Conservation (phyloP, 2,113 vertebrate species). For the Corythoichthys haematopterus region DNA sequence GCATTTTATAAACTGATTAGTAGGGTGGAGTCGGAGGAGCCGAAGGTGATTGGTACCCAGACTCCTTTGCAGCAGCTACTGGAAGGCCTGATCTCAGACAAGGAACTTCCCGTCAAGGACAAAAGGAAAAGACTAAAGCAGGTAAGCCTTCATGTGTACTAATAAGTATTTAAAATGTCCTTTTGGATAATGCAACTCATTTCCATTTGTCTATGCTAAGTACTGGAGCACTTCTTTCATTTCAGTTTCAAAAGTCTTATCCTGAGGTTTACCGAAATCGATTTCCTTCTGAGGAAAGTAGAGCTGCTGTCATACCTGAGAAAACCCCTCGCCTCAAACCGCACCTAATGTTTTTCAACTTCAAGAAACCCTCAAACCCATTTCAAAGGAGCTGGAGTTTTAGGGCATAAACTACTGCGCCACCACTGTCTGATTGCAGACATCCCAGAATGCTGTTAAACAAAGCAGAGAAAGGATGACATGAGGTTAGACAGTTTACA, state of each 20-base stretch:
- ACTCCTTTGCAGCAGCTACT: conserved; percentile 56
- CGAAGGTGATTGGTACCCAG: conserved; percentile 58
- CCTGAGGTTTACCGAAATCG: conserved; percentile 57
- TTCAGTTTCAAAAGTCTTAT: conserved; percentile 64
- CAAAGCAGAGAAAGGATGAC: neutral
- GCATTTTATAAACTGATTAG: conserved; percentile 58
- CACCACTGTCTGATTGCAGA: neutral
- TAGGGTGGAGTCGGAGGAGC: conserved; percentile 49
- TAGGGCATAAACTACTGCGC: conserved; percentile 38
- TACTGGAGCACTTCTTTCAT: neutral
- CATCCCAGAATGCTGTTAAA: neutral
- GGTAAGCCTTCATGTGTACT: conserved; percentile 27
- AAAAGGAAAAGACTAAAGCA: conserved; percentile 65
- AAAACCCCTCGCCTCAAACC: conserved; percentile 49
- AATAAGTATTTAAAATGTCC: neutral
- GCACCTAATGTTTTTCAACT: conserved; percentile 48
- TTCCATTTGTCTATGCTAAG: neutral
- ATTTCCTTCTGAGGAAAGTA: conserved; percentile 62
- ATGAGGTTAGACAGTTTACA: neutral
- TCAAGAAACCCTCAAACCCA: conserved; percentile 62
- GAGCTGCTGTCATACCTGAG: conserved; percentile 55
- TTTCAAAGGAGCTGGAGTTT: conserved; percentile 70
- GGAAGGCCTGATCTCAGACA: conserved; percentile 63
- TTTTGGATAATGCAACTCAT: neutral
- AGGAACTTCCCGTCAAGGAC: conserved; percentile 59